A percentile compares a stretch with the other conserved stretches of the same genome.
These are phyloP conservation scores for Sepioteuthis lessoniana DNA, from an alignment of 2,888 invertebrate species.

Conservation along the genomic window DNA sequence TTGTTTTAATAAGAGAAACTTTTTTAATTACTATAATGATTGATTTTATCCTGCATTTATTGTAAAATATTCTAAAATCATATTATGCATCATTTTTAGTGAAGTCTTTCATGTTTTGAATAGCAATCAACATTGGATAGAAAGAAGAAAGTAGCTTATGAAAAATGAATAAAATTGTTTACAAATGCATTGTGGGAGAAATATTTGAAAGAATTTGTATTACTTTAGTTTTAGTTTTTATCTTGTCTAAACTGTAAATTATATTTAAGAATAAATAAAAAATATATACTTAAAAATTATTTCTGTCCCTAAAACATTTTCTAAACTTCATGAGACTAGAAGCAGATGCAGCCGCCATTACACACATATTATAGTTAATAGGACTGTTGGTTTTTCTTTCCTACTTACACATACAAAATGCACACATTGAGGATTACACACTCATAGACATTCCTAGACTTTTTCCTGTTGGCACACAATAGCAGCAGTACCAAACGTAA, in stretches of 20 bases:
- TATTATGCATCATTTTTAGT: neutral
- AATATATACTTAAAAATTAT: neutral
- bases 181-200: neutral
- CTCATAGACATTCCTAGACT: neutral
- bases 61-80: neutral
- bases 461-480: neutral
- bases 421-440: neutral
- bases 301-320: neutral
- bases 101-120: neutral
- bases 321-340: neutral
- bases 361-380: constrained; percentile 15
- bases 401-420: neutral
- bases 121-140: neutral
- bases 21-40: neutral
- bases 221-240: neutral
- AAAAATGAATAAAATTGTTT: neutral
- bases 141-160: neutral
- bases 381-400: neutral
- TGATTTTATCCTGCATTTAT: neutral
- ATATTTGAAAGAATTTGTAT: neutral
- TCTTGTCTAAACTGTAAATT: neutral
- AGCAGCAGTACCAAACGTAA: neutral
- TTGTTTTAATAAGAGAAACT: neutral
- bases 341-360: neutral
- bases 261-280: neutral